Evolutionary conservation across 2,113 vertebrate species (phyloP).

Genomic region (Eurypyga helias): DNA sequence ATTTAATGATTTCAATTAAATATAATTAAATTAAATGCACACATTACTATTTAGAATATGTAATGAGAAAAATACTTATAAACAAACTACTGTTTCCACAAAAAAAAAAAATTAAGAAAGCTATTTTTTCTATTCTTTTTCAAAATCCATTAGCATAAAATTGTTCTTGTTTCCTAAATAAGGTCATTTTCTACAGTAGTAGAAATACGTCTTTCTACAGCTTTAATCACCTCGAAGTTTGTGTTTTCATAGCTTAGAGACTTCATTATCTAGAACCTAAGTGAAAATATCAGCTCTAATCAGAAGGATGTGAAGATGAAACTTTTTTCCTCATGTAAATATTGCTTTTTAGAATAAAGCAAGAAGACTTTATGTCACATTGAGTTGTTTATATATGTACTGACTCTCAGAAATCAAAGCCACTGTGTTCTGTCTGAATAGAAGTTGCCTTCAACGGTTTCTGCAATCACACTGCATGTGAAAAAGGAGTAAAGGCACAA

Average conservation of each 20-base stretch:
- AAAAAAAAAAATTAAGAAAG: constrained; percentile 27
- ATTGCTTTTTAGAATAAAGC: background rate
- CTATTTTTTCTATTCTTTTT: constrained; percentile 27
- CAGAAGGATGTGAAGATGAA: background rate
- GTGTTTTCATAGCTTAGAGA: constrained; percentile 1
- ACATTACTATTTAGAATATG: constrained; percentile 46
- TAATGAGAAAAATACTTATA: constrained; percentile 60
- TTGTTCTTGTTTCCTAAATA: constrained; percentile 48
- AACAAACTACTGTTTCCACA: constrained; percentile 41
- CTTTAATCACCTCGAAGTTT: constrained; percentile 37
- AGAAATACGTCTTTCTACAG: background rate
- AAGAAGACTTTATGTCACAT: background rate
- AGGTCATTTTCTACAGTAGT: background rate
- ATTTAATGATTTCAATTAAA: constrained; percentile 65
- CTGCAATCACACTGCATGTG: background rate
- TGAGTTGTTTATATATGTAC: background rate
- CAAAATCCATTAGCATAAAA: background rate
- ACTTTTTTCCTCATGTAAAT: background rate
- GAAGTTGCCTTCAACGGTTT: background rate
- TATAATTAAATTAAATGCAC: constrained; percentile 52
- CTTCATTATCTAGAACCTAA: constrained; percentile 4
- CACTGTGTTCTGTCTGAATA: background rate
- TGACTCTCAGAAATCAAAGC: background rate
- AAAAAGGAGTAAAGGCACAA: background rate
- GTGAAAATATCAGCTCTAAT: constrained; percentile 3